Conservation (phyloP, 2,888 invertebrate species). For the Graphium colonna region DNA sequence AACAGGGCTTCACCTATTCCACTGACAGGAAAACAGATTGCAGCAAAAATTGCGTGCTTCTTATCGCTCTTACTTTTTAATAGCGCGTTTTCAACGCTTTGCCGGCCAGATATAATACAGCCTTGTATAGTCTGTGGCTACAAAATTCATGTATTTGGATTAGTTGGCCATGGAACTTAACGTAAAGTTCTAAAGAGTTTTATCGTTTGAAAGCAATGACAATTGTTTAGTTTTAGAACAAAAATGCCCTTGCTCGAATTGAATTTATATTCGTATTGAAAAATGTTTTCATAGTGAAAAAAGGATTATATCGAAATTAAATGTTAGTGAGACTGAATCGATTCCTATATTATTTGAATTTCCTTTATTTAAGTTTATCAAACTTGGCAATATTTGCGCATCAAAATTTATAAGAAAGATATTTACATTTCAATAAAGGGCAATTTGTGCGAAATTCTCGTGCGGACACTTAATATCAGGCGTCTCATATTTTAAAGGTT, state of each 20-base stretch:
- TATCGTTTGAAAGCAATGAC: background rate
- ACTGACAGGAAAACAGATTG: slow-evolving; percentile 37
- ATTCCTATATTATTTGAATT: too few species aligned
- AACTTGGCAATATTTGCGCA: too few species aligned
- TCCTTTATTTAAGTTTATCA: too few species aligned
- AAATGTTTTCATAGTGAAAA: background rate
- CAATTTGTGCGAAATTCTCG: too few species aligned
- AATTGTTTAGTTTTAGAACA: background rate
- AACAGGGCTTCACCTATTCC: slow-evolving; percentile 22
- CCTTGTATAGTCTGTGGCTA: background rate
- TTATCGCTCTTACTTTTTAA: background rate
- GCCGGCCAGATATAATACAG: background rate
- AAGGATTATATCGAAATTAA: too few species aligned
- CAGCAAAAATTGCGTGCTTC: slow-evolving; percentile 21
- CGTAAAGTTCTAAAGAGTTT: background rate
- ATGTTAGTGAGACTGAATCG: too few species aligned
- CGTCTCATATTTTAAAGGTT: too few species aligned
- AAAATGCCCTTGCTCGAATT: background rate
- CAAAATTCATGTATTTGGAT: background rate
- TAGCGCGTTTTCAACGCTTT: background rate
- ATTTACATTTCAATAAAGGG: too few species aligned
- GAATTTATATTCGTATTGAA: background rate
- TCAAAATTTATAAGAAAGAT: too few species aligned
- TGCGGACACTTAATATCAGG: too few species aligned
- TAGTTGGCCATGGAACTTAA: background rate